Evolutionary conservation across 2,888 invertebrate genomes (phyloP), one percentile per base, ranked within the genome.

Genomic region (Vesta saturnalis): DNA sequence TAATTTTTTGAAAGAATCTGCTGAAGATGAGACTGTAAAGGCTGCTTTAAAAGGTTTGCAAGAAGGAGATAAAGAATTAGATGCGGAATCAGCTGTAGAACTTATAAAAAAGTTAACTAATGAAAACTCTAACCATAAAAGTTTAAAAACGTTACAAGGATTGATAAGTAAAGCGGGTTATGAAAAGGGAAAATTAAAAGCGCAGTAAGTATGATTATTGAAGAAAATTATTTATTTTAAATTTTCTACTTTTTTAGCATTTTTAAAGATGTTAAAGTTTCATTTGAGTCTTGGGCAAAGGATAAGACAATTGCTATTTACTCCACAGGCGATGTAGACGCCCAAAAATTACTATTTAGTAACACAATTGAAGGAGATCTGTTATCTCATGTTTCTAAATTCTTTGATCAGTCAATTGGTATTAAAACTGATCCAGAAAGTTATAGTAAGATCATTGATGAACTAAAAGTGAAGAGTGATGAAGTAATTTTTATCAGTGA

Each of bases 321-420:
- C 83, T 97, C 97, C 0, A 96, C 96, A 21, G 97, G 97, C 55
- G 96, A 95, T 63, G 90, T 95, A 0, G 91, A 93, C 77, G 94
- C 97, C 12, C 98, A 98, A 83, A 93, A 95, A 80, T 86, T 97
- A 8, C 87, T 97, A 1, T 96, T 97, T 82, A 87, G 87, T 0
- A 87, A 94, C 82, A 91, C 95, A 1, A 84, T 86, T 15, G 87
- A 89, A 52, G 97, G 97, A 0, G 91, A 97, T 83, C 81, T 97
- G 72, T 85, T 91, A 75, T 89, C 90, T 49, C 83, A 85, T 63
- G 88, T 98, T 66, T 88, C 89, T 56, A 93, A 91, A 0, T 92
- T 94, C 83, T 98, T 95, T 81, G 97, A 98, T 80, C 96, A 96
- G 0, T 89, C 88, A 2, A 87, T 93, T 66, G 98, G 98, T 0